phyloP scores from a whole-genome alignment of 2,797 vertebrate species.

The Sebastiscus albofasciatus region DNA sequence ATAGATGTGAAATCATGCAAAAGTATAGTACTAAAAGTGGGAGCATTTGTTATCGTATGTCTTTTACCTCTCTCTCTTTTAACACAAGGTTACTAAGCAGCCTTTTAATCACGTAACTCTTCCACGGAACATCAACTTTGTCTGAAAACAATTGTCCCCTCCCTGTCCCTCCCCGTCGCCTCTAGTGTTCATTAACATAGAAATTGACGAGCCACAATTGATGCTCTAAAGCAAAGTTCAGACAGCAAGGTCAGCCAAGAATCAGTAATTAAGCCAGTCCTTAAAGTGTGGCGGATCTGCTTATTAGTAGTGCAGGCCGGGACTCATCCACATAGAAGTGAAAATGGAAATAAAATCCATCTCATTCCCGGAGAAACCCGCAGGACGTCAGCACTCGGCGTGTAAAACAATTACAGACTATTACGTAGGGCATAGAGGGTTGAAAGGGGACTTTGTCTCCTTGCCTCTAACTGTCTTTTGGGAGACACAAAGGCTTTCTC shows the following conservation, averaged over 20 bases:
- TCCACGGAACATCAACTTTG: conserved; percentile 65
- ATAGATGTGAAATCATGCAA: not conserved
- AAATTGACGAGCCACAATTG: conserved; percentile 80
- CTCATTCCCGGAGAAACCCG: conserved; percentile 58
- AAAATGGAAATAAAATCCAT: conserved; percentile 74
- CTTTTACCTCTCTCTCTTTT: conserved; percentile 20
- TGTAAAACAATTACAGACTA: conserved; percentile 72
- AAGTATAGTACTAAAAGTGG: not conserved
- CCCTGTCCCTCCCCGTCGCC: conserved; percentile 61
- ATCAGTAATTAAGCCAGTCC: conserved; percentile 77
- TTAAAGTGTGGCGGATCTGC: conserved; percentile 68
- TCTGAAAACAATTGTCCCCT: conserved; percentile 65
- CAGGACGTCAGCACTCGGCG: conserved; percentile 57
- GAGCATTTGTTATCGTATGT: conserved; percentile 11
- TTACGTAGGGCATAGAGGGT: conserved; percentile 24
- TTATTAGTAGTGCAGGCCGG: conserved; percentile 62
- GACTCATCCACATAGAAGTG: conserved; percentile 66
- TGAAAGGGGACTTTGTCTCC: conserved; percentile 53
- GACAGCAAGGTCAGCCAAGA: conserved; percentile 81
- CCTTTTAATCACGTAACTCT: conserved; percentile 50
- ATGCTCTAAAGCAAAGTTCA: conserved; percentile 79
- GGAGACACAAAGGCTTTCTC: conserved; percentile 27
- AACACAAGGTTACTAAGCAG: conserved; percentile 65
- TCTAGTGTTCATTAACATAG: conserved; percentile 80
- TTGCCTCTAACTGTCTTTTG: conserved; percentile 57